phyloP scores from a whole-genome alignment of 2,113 vertebrate species.

The Diphyllodes magnificus region DNA sequence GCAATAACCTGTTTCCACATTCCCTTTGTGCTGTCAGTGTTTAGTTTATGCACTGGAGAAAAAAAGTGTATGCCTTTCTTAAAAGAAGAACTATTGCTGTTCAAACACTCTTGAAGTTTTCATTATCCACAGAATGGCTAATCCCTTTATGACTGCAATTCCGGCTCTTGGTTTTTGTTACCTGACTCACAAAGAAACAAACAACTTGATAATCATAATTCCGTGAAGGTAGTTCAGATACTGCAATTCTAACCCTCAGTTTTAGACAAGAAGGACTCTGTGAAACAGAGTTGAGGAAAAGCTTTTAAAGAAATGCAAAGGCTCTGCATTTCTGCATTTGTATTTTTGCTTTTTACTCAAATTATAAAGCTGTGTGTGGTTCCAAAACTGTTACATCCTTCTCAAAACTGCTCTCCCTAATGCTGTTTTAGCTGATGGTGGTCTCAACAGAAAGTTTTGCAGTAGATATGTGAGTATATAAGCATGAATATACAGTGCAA shows the following conservation, averaged over 20 bases:
- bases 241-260: background rate
- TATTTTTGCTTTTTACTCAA: background rate
- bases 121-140: background rate
- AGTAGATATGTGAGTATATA: background rate
- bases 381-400: background rate
- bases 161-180: background rate
- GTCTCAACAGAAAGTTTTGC: background rate
- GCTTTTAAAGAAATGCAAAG: background rate
- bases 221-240: background rate
- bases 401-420: background rate
- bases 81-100: background rate
- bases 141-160: background rate
- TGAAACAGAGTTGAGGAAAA: background rate
- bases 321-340: background rate
- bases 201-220: background rate
- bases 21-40: background rate
- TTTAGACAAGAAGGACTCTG: background rate
- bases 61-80: background rate
- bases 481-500: background rate
- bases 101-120: background rate
- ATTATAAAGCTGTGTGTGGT: background rate
- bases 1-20: background rate
- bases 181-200: background rate
- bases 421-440: background rate
- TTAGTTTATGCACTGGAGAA: background rate